Conservation (phyloP, 2,797 vertebrate genomes). For the Kryptopterus vitreolus region DNA sequence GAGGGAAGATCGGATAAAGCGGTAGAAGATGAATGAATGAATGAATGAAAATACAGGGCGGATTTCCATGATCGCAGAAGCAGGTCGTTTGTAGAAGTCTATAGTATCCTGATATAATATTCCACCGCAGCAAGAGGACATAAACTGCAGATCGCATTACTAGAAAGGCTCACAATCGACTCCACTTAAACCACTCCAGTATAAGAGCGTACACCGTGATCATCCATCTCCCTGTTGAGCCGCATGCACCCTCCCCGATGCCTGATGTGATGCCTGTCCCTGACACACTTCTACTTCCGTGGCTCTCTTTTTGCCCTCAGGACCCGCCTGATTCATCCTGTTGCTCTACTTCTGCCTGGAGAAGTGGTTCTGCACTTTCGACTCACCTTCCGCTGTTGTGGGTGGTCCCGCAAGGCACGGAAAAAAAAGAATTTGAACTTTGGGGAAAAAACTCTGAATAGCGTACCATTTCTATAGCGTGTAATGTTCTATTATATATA, state of each 20-base stretch:
- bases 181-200: background rate
- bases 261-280: conserved; percentile 20
- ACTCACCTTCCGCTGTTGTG: background rate
- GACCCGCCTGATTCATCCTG: conserved; percentile 17
- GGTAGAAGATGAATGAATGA: no score
- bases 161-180: background rate
- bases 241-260: background rate
- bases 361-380: conserved; percentile 5
- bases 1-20: no score
- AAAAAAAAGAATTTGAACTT: background rate
- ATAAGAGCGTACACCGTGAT: background rate
- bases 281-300: conserved; percentile 11
- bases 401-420: background rate
- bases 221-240: background rate
- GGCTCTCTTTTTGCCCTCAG: conserved; percentile 30
- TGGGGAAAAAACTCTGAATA: no score
- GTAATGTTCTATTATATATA: no score
- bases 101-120: background rate
- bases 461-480: background rate
- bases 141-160: conserved; percentile 9
- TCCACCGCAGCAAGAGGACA: background rate
- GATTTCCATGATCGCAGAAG: background rate
- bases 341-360: conserved; percentile 22
- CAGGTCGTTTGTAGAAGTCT: background rate
- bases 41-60: no score